Percentiles rank a stretch among this genome's conserved stretches.
phyloP scores from a whole-genome alignment of 2,888 invertebrate species.

The Silvanus unidentatus region DNA sequence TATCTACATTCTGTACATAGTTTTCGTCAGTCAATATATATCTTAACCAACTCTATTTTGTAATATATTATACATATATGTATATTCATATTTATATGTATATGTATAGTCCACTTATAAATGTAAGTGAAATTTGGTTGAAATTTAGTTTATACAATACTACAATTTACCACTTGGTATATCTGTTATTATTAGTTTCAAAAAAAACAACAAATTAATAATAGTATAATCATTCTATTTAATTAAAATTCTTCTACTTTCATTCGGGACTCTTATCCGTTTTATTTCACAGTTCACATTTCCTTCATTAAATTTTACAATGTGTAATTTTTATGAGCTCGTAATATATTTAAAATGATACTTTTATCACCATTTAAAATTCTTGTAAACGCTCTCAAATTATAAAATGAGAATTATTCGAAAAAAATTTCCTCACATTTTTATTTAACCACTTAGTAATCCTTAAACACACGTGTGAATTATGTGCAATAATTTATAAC shows the following conservation, averaged over 20 bases:
- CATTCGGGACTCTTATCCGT: neutral
- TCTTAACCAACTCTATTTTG: conserved; percentile 13
- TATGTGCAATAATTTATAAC: too few relatives aligned
- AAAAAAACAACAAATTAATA: too few relatives aligned
- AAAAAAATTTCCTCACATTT: neutral
- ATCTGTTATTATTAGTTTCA: too few relatives aligned
- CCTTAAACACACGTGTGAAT: too few relatives aligned
- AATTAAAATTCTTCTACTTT: conserved; percentile 7
- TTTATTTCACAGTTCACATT: too few relatives aligned
- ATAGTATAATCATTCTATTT: too few relatives aligned
- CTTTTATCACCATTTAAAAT: neutral
- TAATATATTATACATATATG: neutral
- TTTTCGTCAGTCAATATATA: conserved; percentile 31
- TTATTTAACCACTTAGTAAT: neutral
- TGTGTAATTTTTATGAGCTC: conserved; percentile 4
- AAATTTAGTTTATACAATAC: too few relatives aligned
- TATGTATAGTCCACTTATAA: too few relatives aligned
- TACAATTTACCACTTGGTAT: too few relatives aligned
- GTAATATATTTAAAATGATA: conserved; percentile 1
- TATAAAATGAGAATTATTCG: neutral
- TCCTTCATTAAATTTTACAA: conserved; percentile 3
- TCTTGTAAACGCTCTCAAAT: neutral
- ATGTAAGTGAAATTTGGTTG: too few relatives aligned
- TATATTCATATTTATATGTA: neutral
- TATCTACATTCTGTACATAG: conserved; percentile 36